A percentile compares a stretch with the other conserved stretches of the same genome.
Conservation (phyloP, 2,113 vertebrate genomes). For the Tupaia tana region DNA sequence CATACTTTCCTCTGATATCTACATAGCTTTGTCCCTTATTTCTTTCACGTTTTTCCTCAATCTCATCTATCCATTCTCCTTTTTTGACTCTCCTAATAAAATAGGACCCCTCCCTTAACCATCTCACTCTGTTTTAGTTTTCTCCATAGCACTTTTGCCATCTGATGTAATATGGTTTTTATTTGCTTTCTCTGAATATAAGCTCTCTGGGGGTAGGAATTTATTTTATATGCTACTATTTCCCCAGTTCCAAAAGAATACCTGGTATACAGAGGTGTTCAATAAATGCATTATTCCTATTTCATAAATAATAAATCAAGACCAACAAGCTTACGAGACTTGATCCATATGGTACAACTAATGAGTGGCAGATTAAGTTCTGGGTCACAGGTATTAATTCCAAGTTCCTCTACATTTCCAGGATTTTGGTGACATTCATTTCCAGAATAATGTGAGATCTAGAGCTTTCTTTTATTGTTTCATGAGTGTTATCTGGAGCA, state of each 20-base stretch:
- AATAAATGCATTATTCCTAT: background rate
- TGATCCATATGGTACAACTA: background rate
- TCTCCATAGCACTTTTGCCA: background rate
- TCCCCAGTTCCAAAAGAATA: background rate
- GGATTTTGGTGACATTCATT: background rate
- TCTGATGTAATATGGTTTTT: background rate
- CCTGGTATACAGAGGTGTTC: background rate
- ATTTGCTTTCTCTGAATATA: background rate
- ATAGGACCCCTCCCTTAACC: background rate
- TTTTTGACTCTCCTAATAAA: background rate
- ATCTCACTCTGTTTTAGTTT: background rate
- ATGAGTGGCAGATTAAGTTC: background rate
- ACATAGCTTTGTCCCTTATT: background rate
- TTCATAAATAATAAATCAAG: background rate
- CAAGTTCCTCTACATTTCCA: background rate
- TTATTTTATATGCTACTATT: constrained; percentile 32
- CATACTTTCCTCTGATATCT: background rate
- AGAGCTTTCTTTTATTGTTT: background rate
- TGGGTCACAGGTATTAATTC: background rate
- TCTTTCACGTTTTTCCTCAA: background rate
- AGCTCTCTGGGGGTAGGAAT: background rate
- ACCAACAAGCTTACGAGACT: background rate
- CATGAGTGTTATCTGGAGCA: background rate
- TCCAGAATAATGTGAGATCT: constrained; percentile 5
- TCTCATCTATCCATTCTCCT: background rate